Evolutionary conservation across 2,888 invertebrate species (phyloP).

Genomic region (Autographa gamma): DNA sequence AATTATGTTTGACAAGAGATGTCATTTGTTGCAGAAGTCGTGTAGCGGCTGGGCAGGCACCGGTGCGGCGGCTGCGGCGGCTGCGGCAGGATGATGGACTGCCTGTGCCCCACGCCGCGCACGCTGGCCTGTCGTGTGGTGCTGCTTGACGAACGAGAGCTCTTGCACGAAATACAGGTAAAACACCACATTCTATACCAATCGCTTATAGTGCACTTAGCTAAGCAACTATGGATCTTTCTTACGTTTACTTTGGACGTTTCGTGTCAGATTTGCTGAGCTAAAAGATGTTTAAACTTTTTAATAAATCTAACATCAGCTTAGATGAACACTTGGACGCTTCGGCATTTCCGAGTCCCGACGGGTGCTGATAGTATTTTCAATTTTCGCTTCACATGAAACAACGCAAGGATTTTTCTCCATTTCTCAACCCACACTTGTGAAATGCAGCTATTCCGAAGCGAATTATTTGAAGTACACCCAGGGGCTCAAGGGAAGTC

Average conservation of each 20-base stretch:
- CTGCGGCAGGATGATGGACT: slow-evolving; percentile 85
- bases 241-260: background rate
- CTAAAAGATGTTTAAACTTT: slow-evolving; percentile 51
- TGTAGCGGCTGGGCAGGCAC: slow-evolving; percentile 58
- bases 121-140: slow-evolving; percentile 94
- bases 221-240: background rate
- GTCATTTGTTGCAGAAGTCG: slow-evolving; percentile 59
- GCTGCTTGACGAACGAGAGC: slow-evolving; percentile 96
- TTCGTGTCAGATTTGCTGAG: background rate
- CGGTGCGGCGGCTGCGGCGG: slow-evolving; percentile 66
- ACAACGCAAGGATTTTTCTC: slow-evolving; percentile 78
- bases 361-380: slow-evolving; percentile 78
- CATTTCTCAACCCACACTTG: slow-evolving; percentile 76
- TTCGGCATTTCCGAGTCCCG: slow-evolving; percentile 66
- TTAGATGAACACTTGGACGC: slow-evolving; percentile 33
- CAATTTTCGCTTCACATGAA: slow-evolving; percentile 80
- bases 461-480: slow-evolving; percentile 86
- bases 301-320: slow-evolving; percentile 70
- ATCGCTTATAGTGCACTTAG: background rate
- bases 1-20: slow-evolving; percentile 31
- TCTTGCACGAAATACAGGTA: slow-evolving; percentile 96
- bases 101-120: slow-evolving; percentile 89
- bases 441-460: slow-evolving; percentile 82
- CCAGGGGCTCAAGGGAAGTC: slow-evolving; percentile 82
- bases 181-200: slow-evolving; percentile 51